phyloP scores from a whole-genome alignment of 1,140 invertebrate species.

The Coenobita brevimanus region DNA sequence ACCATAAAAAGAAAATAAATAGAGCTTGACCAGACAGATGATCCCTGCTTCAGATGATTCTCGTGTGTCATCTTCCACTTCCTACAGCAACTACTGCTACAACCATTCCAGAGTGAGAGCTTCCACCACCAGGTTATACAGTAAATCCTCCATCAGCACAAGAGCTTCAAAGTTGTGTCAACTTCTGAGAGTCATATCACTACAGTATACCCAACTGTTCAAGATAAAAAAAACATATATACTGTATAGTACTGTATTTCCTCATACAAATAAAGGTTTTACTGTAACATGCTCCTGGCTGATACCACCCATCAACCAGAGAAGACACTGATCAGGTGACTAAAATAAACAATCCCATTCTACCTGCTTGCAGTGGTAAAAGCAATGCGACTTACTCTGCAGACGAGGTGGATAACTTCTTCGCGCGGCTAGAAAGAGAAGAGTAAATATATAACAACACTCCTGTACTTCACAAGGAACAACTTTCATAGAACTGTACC shows the following conservation, averaged over 20 bases:
- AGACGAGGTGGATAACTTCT: conserved; percentile 26
- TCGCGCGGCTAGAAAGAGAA: conserved; percentile 60
- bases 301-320: conserved; percentile 24
- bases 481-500: too few relatives aligned
- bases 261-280: too few relatives aligned
- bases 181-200: too few relatives aligned
- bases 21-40: neutral
- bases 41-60: neutral
- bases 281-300: too few relatives aligned
- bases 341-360: conserved; percentile 12
- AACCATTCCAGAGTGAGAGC: neutral
- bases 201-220: too few relatives aligned
- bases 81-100: neutral
- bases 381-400: conserved; percentile 56
- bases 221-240: too few relatives aligned
- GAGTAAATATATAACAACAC: too few relatives aligned
- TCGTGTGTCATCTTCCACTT: neutral
- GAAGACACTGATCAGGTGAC: conserved; percentile 15
- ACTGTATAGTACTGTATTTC: too few relatives aligned
- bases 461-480: too few relatives aligned
- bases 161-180: too few relatives aligned
- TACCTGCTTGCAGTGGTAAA: conserved; percentile 8
- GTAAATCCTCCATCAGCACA: too few relatives aligned
- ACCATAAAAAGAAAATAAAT: neutral
- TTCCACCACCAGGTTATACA: conserved; percentile 23